Base-by-base conservation (phyloP, 1,140 invertebrate species). In the Rhyzopertha dominica region DNA sequence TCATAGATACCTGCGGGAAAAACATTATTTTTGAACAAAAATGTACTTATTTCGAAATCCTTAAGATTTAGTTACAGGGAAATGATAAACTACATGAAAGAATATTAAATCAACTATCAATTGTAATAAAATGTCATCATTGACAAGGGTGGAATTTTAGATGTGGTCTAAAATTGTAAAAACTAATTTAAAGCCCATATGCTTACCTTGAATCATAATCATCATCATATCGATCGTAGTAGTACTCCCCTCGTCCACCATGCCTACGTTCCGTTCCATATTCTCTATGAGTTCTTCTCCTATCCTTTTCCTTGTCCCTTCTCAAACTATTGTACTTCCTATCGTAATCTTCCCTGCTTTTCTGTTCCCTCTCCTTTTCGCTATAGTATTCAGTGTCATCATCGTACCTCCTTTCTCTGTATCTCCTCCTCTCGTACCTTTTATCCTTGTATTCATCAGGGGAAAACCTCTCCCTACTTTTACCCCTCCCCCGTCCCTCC, bases 181-280 rank as follows among this genome's bases (percentile, higher is more conserved):
- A n/a, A n/a, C n/a, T n/a, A n/a, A n/a, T n/a, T n/a, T n/a, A n/a
- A n/a, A n/a, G n/a, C n/a, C n/a, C n/a, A n/a, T n/a, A n/a, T n/a
- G n/a, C n/a, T n/a, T n/a, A n/a, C n/a, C n/a, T n/a, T n/a, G n/a
- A n/a, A n/a, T 75, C 72, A 41, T 73, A 72, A 13, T 74, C 70
- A 14, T 61, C 61, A 1, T 61, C 64, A n/a, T 71, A 69, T 29
- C 71, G 64, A 30, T 65, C 66, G 31, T 72, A 71, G 58, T 74
- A 74, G 47, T 73, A 74, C 56, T 47, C 10, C 50, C 25, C 47
- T 59, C 58, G 13, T 56, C 47, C 26, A 30, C 28, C 43, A n/a
- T 40, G 50, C 18, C 53, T 50, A 19, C 54, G 36, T 38, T 58
- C 56, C 48, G 49, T 45, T 36, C 47, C 37, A 25, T 29, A 24